Evolutionary conservation across 2,113 vertebrate genomes (phyloP).

Genomic region (Urocitellus parryii): DNA sequence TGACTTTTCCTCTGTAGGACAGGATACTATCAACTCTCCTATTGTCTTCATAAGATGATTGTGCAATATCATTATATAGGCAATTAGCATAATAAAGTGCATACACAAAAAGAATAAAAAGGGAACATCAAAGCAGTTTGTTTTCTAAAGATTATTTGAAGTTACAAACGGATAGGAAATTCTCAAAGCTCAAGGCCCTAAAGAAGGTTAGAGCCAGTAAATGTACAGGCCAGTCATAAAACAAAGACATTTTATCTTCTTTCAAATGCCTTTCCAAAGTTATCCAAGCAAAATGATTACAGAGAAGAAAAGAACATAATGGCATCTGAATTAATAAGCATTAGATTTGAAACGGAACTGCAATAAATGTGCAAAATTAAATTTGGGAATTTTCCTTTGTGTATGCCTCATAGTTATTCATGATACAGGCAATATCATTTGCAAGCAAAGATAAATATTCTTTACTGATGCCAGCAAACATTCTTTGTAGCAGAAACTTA

Average conservation of each 20-base stretch:
- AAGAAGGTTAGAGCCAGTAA: conserved; percentile 35
- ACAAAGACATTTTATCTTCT: conserved; percentile 58
- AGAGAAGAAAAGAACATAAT: conserved; percentile 50
- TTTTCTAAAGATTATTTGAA: conserved; percentile 71
- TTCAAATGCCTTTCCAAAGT: conserved; percentile 57
- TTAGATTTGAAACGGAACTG: conserved; percentile 50
- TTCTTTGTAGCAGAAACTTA: conserved; percentile 68
- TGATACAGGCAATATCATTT: conserved; percentile 65
- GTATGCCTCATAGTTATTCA: conserved; percentile 73
- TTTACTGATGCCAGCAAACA: conserved; percentile 66
- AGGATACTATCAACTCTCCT: not conserved
- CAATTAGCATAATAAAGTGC: conserved; percentile 57
- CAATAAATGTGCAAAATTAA: conserved; percentile 64
- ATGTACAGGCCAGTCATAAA: conserved; percentile 58
- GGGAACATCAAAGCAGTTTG: conserved; percentile 47
- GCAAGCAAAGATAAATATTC: conserved; percentile 72
- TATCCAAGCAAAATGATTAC: conserved; percentile 60
- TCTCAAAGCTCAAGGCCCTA: conserved; percentile 67
- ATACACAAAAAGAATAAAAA: conserved; percentile 57
- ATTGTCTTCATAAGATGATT: conserved; percentile 25
- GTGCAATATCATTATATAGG: conserved; percentile 17
- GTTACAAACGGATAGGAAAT: conserved; percentile 58
- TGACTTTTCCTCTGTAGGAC: conserved; percentile 23
- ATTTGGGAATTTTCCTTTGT: conserved; percentile 70
- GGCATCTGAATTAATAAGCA: conserved; percentile 57